These are phyloP conservation scores for Mustelus asterias DNA, from an alignment of 2,113 vertebrate genomes.

Conservation along the genomic window DNA sequence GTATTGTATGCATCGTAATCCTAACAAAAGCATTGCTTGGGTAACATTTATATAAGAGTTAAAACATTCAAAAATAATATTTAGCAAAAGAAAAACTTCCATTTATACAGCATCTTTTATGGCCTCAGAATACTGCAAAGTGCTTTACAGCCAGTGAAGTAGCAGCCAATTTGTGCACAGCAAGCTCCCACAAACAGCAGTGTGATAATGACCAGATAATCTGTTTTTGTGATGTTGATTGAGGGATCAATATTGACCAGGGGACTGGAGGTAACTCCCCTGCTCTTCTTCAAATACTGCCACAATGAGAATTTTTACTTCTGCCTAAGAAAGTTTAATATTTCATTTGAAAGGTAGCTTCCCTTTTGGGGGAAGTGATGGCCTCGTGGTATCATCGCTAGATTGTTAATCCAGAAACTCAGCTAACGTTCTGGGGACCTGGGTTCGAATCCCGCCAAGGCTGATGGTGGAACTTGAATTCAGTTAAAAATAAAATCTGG, in stretches of 20 bases:
- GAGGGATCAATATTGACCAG: neutral
- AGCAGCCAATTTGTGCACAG: neutral
- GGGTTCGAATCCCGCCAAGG: too few relatives aligned
- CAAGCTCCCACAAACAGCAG: neutral
- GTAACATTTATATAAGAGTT: too few relatives aligned
- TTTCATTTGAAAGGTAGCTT: neutral
- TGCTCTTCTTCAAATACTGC: neutral
- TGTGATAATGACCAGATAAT: neutral
- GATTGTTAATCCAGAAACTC: too few relatives aligned
- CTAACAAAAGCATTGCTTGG: too few relatives aligned
- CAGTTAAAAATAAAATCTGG: too few relatives aligned
- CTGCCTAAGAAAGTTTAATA: neutral
- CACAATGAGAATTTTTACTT: neutral
- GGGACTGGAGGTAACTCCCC: neutral
- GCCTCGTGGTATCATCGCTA: too few relatives aligned
- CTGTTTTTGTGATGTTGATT: neutral
- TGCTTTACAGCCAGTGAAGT: neutral
- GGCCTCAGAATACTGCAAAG: neutral
- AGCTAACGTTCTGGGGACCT: too few relatives aligned
- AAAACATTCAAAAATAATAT: neutral
- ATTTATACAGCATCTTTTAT: neutral
- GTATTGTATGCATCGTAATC: neutral
- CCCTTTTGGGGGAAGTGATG: too few relatives aligned
- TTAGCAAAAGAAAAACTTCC: too few relatives aligned
- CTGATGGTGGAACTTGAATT: too few relatives aligned